phyloP scores from a whole-genome alignment of 2,113 vertebrate genomes.

The Spermophilus dauricus region DNA sequence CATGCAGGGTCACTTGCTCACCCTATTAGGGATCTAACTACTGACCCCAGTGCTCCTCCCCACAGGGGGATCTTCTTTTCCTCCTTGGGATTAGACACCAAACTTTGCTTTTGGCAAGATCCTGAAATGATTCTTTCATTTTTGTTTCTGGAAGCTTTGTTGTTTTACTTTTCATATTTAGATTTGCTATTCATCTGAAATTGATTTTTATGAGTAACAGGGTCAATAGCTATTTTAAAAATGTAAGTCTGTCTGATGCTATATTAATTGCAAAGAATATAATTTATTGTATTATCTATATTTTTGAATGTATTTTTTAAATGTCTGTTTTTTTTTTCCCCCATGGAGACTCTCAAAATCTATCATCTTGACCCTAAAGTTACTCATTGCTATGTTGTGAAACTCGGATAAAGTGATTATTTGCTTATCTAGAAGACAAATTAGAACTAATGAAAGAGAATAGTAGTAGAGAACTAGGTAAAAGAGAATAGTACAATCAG shows the following conservation, averaged over 20 bases:
- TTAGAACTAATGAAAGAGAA: not conserved
- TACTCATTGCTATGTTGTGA: not conserved
- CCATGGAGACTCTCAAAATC: not conserved
- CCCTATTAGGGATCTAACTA: fast-evolving
- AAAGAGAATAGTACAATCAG: not conserved
- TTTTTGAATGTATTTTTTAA: not conserved
- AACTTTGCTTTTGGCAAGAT: not conserved
- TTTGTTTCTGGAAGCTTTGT: not conserved
- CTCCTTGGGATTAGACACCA: not conserved
- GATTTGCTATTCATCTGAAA: not conserved
- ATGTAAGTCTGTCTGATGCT: not conserved
- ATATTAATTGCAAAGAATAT: not conserved
- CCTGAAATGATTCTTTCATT: not conserved
- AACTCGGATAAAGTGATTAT: not conserved
- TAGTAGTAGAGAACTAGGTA: not conserved
- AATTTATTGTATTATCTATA: not conserved
- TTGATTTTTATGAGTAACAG: not conserved
- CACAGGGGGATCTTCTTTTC: not conserved
- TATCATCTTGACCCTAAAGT: not conserved
- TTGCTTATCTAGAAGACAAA: not conserved
- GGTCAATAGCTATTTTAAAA: not conserved
- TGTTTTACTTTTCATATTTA: not conserved
- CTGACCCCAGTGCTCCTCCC: fast-evolving
- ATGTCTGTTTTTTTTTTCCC: not conserved
- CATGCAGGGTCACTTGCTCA: no score